Conservation (phyloP, 2,797 vertebrate genomes). For the Acropternis orthonyx region DNA sequence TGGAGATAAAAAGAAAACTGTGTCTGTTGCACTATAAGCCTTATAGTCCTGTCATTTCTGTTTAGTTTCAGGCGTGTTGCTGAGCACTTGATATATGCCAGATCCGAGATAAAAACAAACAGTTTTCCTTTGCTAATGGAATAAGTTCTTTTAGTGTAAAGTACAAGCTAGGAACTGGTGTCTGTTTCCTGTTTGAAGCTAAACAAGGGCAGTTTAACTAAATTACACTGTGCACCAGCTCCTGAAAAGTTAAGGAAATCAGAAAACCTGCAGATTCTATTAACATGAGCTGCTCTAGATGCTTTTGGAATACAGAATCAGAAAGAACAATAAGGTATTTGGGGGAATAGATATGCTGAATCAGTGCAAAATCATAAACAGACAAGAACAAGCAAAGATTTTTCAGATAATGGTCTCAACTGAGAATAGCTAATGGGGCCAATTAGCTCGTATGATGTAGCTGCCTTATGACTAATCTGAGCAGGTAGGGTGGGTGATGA, state of each 20-base stretch:
- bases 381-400: conserved; percentile 58
- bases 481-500: conserved; percentile 33
- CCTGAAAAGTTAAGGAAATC: conserved; percentile 32
- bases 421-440: conserved; percentile 53
- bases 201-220: not conserved
- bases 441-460: conserved; percentile 51
- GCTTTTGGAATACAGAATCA: conserved; percentile 46
- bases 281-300: conserved; percentile 1
- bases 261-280: conserved; percentile 29
- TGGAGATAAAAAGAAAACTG: not conserved
- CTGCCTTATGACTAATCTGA: conserved; percentile 45
- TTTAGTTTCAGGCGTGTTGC: not conserved
- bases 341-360: not conserved
- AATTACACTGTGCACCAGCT: conserved; percentile 1
- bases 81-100: not conserved
- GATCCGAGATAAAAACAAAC: not conserved
- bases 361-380: conserved; percentile 55
- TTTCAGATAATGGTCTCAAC: conserved; percentile 57
- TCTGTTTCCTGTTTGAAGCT: not conserved
- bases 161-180: not conserved
- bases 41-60: not conserved
- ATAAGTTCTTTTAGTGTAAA: not conserved
- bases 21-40: not conserved
- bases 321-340: conserved; percentile 5
- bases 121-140: not conserved